Evolutionary conservation across 2,888 invertebrate genomes (phyloP), one percentile per base, ranked within the genome.

Genomic region (Lochmaea crataegi): DNA sequence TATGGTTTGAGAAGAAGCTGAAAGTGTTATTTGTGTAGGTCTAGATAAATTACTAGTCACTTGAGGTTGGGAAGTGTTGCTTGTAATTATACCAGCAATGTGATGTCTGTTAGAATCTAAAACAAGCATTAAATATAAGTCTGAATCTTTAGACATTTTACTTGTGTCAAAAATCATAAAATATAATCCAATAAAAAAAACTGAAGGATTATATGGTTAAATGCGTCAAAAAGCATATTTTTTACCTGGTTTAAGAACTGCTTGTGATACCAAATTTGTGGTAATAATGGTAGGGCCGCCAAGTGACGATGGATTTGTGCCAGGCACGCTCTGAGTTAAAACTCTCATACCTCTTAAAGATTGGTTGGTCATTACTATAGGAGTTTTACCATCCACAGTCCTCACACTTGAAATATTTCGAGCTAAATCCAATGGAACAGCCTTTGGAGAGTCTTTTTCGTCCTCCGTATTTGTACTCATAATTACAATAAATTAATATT

Each of bases 381-480:
- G 86, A 76, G 85, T 78, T 78, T 86, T 86, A 45, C 65, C 76
- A 72, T 88, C 87, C 67, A 87, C 85, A 58, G 89, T 84, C 78
- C 89, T 88, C 18, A 89, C 87, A 75, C 88, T 86, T 6, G 88
- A 86, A 71, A 89, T 86, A 74, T 85, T 89, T 76, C 88, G 85
- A 79, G 89, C 89, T 82, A 89, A 83, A 83, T 88, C 87, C 77
- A 88, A 82, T 71, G 87, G 88, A 86, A 89, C 89, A 85, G 89
- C 89, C 87, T 91, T 91, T 78, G 87, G 87, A 81, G 88, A 83
- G 78, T 90, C 88, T 80, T 90, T 89, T 80, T 90, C 90, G 80
- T 90, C 90, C 80, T 89, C 90, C 48, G 79, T 77, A 74, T 82
- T 85, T 72, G 82, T 84, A 84, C 86, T 87, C 87, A 87, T 87